Conservation (phyloP, 2,797 vertebrate genomes). For the Malurus splendens region DNA sequence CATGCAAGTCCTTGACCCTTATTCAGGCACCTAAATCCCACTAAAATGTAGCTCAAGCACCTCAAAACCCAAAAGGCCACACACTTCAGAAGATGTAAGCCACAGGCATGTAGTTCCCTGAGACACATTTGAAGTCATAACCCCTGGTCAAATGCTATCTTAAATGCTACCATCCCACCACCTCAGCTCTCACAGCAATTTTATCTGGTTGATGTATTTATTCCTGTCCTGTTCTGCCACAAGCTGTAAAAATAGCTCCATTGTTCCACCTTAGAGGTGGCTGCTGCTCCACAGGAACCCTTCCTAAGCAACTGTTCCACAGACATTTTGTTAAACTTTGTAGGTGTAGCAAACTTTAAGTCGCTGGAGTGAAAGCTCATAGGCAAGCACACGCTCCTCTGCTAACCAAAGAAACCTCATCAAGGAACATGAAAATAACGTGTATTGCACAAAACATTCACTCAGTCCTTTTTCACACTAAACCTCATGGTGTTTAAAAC, state of each 20-base stretch:
- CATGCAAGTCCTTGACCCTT: constrained; percentile 24
- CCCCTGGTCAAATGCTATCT: constrained; percentile 53
- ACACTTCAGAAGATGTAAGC: constrained; percentile 39
- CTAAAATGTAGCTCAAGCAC: constrained; percentile 41
- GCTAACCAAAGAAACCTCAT: background rate
- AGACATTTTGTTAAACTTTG: background rate
- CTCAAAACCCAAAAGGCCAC: constrained; percentile 2
- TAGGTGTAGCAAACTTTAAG: background rate
- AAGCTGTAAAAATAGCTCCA: constrained; percentile 37
- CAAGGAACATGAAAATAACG: background rate
- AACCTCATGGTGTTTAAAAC: constrained; percentile 48
- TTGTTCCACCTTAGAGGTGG: background rate
- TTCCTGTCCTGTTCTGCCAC: background rate
- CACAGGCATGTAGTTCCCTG: background rate
- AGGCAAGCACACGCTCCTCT: background rate
- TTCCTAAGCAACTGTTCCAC: background rate
- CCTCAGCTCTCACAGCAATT: constrained; percentile 25
- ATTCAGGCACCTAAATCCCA: constrained; percentile 31
- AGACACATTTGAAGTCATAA: constrained; percentile 26
- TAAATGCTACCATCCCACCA: constrained; percentile 33
- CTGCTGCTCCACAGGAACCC: background rate
- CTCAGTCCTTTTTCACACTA: background rate
- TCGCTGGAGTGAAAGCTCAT: background rate
- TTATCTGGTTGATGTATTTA: constrained; percentile 45
- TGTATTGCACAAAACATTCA: background rate